Evolutionary conservation across 1,140 invertebrate genomes (phyloP).

Genomic region (Caenorhabditis elegans): WBcel235 BX284606.5:8634001-8634500

Average conservation of each 20-base stretch:
- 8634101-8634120: background rate
- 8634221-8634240: background rate
- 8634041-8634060: too few relatives aligned
- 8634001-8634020: too few relatives aligned
- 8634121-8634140: background rate
- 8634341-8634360: too few relatives aligned
- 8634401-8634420: background rate
- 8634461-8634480: background rate
- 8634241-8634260: background rate
- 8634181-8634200: background rate
- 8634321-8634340: too few relatives aligned
- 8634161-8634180: background rate
- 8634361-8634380: too few relatives aligned
- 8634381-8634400: conserved; percentile 27
- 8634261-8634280: background rate
- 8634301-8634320: too few relatives aligned
- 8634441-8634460: background rate
- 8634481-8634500: background rate
- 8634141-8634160: background rate
- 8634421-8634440: conserved; percentile 11
- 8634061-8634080: too few relatives aligned
- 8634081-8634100: background rate
- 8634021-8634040: too few relatives aligned
- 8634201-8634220: background rate
- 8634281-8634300: too few relatives aligned